These are phyloP conservation scores for Arctocebus calabarensis DNA, from an alignment of 2,797 vertebrate genomes.

Conservation along the genomic window DNA sequence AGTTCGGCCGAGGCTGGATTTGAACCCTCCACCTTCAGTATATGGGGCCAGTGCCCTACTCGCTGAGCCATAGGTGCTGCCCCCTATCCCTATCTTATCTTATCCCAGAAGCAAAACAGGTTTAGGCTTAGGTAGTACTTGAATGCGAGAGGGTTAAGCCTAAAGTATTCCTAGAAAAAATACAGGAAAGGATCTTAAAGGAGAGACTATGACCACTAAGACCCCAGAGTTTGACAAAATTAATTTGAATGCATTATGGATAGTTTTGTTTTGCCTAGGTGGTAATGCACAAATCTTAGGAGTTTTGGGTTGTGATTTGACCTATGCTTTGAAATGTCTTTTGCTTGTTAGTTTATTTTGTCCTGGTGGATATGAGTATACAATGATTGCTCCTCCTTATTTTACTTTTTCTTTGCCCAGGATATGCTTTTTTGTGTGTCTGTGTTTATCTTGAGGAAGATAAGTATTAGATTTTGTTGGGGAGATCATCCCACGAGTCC, in stretches of 20 bases:
- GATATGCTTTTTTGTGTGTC: not conserved
- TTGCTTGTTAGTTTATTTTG: conserved; percentile 21
- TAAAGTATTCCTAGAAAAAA: not conserved
- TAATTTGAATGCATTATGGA: not conserved
- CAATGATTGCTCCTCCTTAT: not conserved
- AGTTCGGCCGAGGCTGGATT: too few species aligned
- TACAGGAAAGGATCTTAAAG: not conserved
- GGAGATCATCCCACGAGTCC: not conserved
- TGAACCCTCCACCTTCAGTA: too few species aligned
- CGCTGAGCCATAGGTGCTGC: too few species aligned
- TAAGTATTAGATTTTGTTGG: conserved; percentile 30
- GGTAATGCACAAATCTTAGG: not conserved
- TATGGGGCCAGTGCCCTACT: too few species aligned
- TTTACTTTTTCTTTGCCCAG: not conserved
- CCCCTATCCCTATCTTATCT: not conserved
- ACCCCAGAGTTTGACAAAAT: not conserved
- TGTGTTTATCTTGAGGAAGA: not conserved
- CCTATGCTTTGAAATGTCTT: not conserved
- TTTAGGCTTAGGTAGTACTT: not conserved
- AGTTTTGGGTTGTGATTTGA: not conserved
- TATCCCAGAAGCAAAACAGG: not conserved
- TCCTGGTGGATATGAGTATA: not conserved
- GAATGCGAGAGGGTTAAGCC: not conserved
- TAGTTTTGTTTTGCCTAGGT: conserved; percentile 7
- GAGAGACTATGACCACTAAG: not conserved